Conservation (phyloP, 2,888 invertebrate genomes). For the Noctua pronuba region DNA sequence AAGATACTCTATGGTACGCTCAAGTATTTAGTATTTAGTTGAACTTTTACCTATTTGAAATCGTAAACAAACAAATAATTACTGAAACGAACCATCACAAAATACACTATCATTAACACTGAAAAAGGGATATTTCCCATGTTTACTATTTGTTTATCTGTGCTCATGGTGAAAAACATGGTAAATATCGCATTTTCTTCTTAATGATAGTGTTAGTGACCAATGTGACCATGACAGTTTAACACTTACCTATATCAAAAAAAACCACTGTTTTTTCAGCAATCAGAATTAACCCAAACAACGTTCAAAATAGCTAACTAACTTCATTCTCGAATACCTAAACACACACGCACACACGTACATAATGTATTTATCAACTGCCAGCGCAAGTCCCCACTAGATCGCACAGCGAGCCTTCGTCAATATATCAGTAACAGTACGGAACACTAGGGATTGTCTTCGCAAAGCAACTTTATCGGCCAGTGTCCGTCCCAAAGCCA, state of each 20-base stretch:
- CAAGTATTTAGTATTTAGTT: background rate
- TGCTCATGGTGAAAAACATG: no score
- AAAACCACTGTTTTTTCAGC: background rate
- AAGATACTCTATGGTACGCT: background rate
- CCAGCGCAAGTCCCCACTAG: conserved; percentile 12
- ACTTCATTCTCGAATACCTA: background rate
- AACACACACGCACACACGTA: background rate
- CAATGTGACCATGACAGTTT: no score
- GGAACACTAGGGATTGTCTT: conserved; percentile 57
- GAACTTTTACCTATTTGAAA: background rate
- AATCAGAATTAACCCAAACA: no score
- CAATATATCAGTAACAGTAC: conserved; percentile 53
- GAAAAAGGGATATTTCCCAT: no score
- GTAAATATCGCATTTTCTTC: no score
- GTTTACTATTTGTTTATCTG: no score
- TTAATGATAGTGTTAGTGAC: no score
- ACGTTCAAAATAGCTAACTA: background rate
- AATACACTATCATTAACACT: no score
- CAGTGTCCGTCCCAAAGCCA: conserved; percentile 60
- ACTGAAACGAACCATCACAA: no score
- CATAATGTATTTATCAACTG: conserved; percentile 32
- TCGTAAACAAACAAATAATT: background rate
- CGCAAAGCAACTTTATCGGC: conserved; percentile 62
- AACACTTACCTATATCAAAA: background rate
- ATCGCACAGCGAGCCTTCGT: conserved; percentile 23